Base-by-base conservation (phyloP, 2,888 invertebrate species). In the Pristionchus mayeri region DNA sequence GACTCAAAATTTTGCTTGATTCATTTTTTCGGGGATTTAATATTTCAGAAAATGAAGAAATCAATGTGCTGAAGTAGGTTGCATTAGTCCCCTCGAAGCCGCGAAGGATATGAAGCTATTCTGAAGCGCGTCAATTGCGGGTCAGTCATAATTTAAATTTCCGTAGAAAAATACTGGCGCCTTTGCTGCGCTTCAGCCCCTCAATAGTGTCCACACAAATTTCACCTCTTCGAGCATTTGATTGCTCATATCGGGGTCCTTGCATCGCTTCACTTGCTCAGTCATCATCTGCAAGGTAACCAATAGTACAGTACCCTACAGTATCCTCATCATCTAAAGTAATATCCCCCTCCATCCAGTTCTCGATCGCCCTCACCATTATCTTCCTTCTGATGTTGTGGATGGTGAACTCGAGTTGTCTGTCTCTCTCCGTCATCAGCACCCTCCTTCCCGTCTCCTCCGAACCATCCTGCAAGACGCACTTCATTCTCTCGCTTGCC, bases 231-330 rank as follows among this genome's bases (percentile, higher is more conserved):
- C 71, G 18, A 48, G 52, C 63, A 83, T 63, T 21, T 27, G n/a
- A 44, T 44, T 71, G 37, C 34, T 54, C 71, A 83, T 27, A 1
- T 21, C 16, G 11, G 24, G 52, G 30, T 84, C 75, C 40, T 84
- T 84, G 21, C 34, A n/a, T 27, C 40, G 30, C 84, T 84, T 84
- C 54, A 75, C 18, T n/a, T 84, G 52, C 9, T 84, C 71, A 24
- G 84, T 57, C 54, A 84, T 34, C 11, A 9, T 6, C 84, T 84
- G 48, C 30, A 78, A 78, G 0, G 7, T 48, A 2, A 24, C 54
- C 0, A 60, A 27, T 60, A n/a, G 24, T 54, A 54, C 54, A n/a
- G 54, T 54, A 24, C 21, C 24, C 34, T 63, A 63, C 63, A 18
- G 63, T 63, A 63, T 16, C 27, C 63, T n/a, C n/a, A n/a, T n/a